Percentiles rank a stretch among this genome's conserved stretches.
Evolutionary conservation across 2,797 vertebrate genomes (phyloP).

Genomic region (Aeoliscus strigatus): DNA sequence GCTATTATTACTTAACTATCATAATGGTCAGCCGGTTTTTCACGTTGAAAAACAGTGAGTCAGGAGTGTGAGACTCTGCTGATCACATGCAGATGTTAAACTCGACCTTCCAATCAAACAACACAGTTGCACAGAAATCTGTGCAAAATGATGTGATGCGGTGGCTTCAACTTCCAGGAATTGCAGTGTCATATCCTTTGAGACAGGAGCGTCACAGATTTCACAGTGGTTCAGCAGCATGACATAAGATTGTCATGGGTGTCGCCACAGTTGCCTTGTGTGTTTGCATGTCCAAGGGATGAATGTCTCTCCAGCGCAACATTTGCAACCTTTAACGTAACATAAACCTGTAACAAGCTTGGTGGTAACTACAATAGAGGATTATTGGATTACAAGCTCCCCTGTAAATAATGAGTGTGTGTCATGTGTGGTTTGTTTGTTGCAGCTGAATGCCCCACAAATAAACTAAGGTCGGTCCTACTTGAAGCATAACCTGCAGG

Average conservation of each 20-base stretch:
- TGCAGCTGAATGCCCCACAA: no score
- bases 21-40: conserved; percentile 49
- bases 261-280: not conserved
- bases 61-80: not conserved
- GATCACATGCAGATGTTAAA: conserved; percentile 5
- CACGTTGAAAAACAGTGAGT: conserved; percentile 5
- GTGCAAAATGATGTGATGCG: not conserved
- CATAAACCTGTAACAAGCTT: no score
- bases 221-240: not conserved
- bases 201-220: conserved; percentile 4
- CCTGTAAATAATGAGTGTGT: no score
- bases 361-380: no score
- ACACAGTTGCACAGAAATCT: not conserved
- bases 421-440: no score
- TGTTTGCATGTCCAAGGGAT: no score
- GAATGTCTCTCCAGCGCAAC: no score
- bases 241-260: conserved; percentile 15
- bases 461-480: no score
- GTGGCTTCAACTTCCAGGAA: conserved; percentile 2
- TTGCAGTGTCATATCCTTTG: conserved; percentile 5
- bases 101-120: conserved; percentile 27
- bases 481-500: no score
- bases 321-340: no score
- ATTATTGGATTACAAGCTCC: no score
- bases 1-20: conserved; percentile 51